A percentile compares a stretch with the other conserved stretches of the same genome.
Conservation (phyloP, 2,797 vertebrate species). For the Triplophysa bombifrons region DNA sequence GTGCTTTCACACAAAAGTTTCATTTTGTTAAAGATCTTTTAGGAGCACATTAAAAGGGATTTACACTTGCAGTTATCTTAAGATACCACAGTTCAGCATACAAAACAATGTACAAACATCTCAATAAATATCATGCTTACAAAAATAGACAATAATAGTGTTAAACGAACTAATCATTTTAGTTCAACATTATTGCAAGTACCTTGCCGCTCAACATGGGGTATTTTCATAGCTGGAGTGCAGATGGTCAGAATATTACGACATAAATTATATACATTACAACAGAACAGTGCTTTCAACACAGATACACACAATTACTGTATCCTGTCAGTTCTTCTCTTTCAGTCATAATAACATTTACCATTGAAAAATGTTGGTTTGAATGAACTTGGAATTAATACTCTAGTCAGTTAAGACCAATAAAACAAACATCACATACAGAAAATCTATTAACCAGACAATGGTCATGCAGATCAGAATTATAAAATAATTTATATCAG, state of each 20-base stretch:
- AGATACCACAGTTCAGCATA: slow-evolving; percentile 69
- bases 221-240: slow-evolving; percentile 39
- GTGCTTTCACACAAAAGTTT: slow-evolving; percentile 57
- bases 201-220: slow-evolving; percentile 43
- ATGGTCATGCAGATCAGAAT: slow-evolving; percentile 56
- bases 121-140: slow-evolving; percentile 81
- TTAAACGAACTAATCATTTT: slow-evolving; percentile 70
- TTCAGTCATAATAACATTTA: slow-evolving; percentile 49
- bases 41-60: slow-evolving; percentile 67
- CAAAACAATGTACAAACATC: slow-evolving; percentile 78
- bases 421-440: slow-evolving; percentile 44
- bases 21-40: slow-evolving; percentile 65
- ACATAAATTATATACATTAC: slow-evolving; percentile 34
- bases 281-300: slow-evolving; percentile 25
- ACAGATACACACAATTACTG: slow-evolving; percentile 37
- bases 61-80: slow-evolving; percentile 62
- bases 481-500: slow-evolving; percentile 48
- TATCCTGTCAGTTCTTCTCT: slow-evolving; percentile 40
- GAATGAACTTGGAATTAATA: slow-evolving; percentile 36
- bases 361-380: slow-evolving; percentile 49
- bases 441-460: slow-evolving; percentile 46
- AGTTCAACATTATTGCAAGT: slow-evolving; percentile 78
- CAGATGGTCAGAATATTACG: slow-evolving; percentile 46
- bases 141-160: slow-evolving; percentile 80
- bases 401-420: slow-evolving; percentile 34